Percentiles rank a stretch among this genome's conserved stretches.
phyloP scores from a whole-genome alignment of 2,888 invertebrate species.

The Idaea straminata region DNA sequence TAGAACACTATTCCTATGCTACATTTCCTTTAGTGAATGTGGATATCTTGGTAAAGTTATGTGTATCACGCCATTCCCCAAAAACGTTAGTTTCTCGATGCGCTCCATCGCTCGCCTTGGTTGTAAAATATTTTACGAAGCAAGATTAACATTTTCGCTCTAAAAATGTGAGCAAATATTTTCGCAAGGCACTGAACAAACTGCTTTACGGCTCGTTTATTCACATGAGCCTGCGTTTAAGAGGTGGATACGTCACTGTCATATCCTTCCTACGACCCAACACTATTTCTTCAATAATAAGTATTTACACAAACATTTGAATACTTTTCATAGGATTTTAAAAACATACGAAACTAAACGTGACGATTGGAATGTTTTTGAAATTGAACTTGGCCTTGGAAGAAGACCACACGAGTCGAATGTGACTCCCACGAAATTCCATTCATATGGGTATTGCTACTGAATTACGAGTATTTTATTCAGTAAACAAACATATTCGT shows the following conservation, averaged over 20 bases:
- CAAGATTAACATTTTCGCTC: constrained; percentile 9
- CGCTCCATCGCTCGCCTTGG: constrained; percentile 24
- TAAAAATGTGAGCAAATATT: constrained; percentile 43
- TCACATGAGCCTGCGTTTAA: constrained; percentile 36
- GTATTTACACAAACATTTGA: not conserved
- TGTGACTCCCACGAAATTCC: constrained; percentile 7
- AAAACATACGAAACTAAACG: not conserved
- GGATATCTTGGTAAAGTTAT: constrained; percentile 13
- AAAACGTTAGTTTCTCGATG: constrained; percentile 18
- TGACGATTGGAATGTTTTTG: constrained; percentile 14
- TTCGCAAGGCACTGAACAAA: constrained; percentile 51
- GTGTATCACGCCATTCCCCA: constrained; percentile 7
- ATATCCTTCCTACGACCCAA: constrained; percentile 22
- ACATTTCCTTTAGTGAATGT: constrained; percentile 19
- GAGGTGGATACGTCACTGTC: not conserved
- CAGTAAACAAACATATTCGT: not conserved
- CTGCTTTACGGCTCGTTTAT: constrained; percentile 56
- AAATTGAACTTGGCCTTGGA: constrained; percentile 18
- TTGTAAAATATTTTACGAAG: constrained; percentile 27
- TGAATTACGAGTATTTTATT: not conserved
- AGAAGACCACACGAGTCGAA: constrained; percentile 21
- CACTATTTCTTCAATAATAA: constrained; percentile 7
- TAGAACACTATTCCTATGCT: constrained; percentile 26
- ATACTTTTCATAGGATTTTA: not conserved
- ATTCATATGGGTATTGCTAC: not conserved